Base-by-base conservation (phyloP, 1,140 invertebrate genomes). In the Plutomurus gul region DNA sequence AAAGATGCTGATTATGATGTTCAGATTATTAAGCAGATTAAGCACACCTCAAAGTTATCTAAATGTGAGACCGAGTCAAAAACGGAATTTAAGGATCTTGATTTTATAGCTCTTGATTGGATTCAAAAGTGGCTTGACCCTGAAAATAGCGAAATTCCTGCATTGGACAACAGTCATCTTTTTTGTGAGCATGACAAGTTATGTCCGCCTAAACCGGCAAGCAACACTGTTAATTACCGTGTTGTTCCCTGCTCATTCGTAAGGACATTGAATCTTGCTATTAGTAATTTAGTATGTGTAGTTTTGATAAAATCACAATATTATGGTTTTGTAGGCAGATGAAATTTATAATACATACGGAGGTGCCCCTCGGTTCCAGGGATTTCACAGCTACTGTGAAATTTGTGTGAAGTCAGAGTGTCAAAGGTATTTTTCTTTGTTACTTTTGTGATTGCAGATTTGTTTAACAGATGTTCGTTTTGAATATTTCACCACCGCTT, bases 21-120 rank as follows among this genome's bases (percentile, higher is more conserved):
- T 25, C 25, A 4, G 56, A 65, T 33, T 30, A 0, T 60, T 33
- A 74, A 33, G 22, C 27, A 16, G 40, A 49, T 33, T n/a, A 30
- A 6, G 25, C 30, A 74, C n/a, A n/a, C n/a, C n/a, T 47, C 72
- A 74, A 30, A 65, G 33, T 30, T 18, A n/a, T 25, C 51, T 39
- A 65, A 20, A 22, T 25, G 60, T 5, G 33, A 70, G 18, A 20
- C 10, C 3, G n/a, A 56, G 25, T 5, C 22, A 18, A 22, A 4
- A 20, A 20, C 10, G 20, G 22, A 43, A 7, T 37, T 13, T 18
- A 36, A n/a, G 4, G 83, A 86, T 7, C 89, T 85, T 80, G 87
- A 89, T 72, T 90, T 89, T 88, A 83, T 91, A 39, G 85, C 87
- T 18, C 86, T 83, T 4, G 86, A 87, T 25, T 90, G 89, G 89